Conservation (phyloP, 2,113 vertebrate species). For the Stigmatopora argus region DNA sequence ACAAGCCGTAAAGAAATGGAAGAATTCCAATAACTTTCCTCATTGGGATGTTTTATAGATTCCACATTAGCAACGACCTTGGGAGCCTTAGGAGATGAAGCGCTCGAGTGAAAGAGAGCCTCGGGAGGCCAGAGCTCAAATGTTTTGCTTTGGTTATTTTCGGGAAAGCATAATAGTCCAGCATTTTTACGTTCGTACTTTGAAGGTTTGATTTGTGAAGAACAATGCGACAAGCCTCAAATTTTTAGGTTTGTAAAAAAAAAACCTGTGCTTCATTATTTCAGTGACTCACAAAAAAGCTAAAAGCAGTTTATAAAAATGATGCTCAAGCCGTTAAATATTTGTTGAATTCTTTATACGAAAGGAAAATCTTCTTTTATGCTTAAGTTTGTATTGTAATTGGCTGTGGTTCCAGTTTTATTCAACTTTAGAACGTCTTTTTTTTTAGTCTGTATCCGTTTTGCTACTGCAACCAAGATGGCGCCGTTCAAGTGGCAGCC, state of each 20-base stretch:
- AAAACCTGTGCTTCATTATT: too few relatives aligned
- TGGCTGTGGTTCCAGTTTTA: too few relatives aligned
- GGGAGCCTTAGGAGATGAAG: constrained; percentile 52
- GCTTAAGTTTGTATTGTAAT: not conserved
- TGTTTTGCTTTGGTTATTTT: not conserved
- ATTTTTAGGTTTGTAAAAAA: too few relatives aligned
- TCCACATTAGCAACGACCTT: constrained; percentile 73
- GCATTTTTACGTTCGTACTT: not conserved
- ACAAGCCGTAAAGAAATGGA: constrained; percentile 65
- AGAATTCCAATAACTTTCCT: constrained; percentile 77
- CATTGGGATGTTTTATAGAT: constrained; percentile 74
- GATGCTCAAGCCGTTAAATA: too few relatives aligned
- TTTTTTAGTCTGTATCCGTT: too few relatives aligned
- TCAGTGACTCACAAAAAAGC: too few relatives aligned
- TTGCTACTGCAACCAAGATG: too few relatives aligned
- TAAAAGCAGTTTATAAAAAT: too few relatives aligned
- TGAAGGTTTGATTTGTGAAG: not conserved
- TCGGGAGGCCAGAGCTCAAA: not conserved
- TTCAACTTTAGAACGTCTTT: too few relatives aligned
- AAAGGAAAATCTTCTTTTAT: not conserved
- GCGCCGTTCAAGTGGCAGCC: too few relatives aligned
- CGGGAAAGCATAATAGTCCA: not conserved
- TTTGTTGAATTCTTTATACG: too few relatives aligned
- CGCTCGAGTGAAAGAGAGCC: constrained; percentile 30
- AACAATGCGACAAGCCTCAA: not conserved